Evolutionary conservation across 2,888 invertebrate species (phyloP), one percentile per base, ranked within the genome.

Genomic region (Iphiclides podalirius): DNA sequence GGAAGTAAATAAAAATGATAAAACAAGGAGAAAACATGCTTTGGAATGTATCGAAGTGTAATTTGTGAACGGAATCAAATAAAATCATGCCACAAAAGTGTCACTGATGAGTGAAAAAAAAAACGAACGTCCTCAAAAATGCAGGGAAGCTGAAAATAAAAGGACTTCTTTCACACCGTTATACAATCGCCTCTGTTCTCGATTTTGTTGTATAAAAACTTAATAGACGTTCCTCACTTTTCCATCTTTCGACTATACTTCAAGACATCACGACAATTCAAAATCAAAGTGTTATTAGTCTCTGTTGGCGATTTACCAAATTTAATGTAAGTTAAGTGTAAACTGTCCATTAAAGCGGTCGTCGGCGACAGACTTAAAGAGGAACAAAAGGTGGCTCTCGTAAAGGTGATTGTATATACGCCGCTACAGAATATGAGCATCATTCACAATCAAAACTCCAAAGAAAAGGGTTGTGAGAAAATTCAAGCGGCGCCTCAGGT

Each of bases 21-120:
- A 66, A 60, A 67, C 71, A 72, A 61, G 57, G 73, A 79, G 79
- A 79, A 80, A 78, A 82, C 83, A 84, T 85, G 84, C 86, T 73
- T 73, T 62, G 64, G 67, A 66, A 63, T 49, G 54, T 54, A n/a
- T 52, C 37, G 41, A 58, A 58, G 66, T n/a, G 61, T 8, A n/a
- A 31, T 31, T 11, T 31, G 52, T 53, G 26, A 48, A 39, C 12
- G 26, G 36, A 17, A 37, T 31, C 35, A 34, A 57, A 61, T 58
- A 61, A 62, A 54, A 13, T 59, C 78, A 80, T 79, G 79, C 79
- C 69, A 49, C 58, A 59, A 58, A 58, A 44, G 48, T 55, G 54
- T 53, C 52, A 55, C 48, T 38, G 39, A 46, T 39, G 52, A 47
- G 31, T 57, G 54, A 52, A 42, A 55, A 61, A 61, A 63, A 60